Evolutionary conservation across 2,113 vertebrate species (phyloP).

Genomic region (Halichoerus grypus): DNA sequence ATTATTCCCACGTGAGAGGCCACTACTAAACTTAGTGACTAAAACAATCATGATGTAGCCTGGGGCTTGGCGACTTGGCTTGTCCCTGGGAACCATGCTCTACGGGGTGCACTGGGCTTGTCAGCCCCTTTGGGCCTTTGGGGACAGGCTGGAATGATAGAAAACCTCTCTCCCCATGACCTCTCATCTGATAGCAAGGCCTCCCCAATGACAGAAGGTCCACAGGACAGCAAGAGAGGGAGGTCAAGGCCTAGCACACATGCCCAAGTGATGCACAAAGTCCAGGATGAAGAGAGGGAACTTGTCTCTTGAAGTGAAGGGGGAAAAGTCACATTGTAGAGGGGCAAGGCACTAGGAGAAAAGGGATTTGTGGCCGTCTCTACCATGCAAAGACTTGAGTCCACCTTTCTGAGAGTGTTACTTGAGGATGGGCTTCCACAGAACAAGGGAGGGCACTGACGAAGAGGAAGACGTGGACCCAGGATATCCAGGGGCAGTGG

Average conservation of each 20-base stretch:
- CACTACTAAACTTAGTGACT: neutral
- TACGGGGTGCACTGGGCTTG: accelerated
- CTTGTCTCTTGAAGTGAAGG: neutral
- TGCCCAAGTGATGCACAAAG: neutral
- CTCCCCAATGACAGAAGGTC: neutral
- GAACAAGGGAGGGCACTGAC: neutral
- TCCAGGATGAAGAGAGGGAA: neutral
- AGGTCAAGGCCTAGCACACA: neutral
- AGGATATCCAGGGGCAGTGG: neutral
- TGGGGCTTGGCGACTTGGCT: neutral
- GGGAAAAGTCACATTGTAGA: neutral
- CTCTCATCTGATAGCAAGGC: neutral
- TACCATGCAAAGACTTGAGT: neutral
- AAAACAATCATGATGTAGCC: neutral
- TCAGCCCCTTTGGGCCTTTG: neutral
- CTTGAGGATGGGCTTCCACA: neutral
- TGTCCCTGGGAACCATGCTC: accelerated
- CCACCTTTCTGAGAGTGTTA: neutral
- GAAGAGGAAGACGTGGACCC: too few species aligned
- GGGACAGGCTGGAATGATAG: neutral
- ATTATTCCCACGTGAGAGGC: accelerated
- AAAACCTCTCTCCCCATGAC: neutral
- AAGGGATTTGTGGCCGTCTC: neutral
- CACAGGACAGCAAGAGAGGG: neutral
- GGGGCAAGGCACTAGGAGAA: neutral